Evolutionary conservation across 2,888 invertebrate species (phyloP).

Genomic region (Melinopterus prodromus): DNA sequence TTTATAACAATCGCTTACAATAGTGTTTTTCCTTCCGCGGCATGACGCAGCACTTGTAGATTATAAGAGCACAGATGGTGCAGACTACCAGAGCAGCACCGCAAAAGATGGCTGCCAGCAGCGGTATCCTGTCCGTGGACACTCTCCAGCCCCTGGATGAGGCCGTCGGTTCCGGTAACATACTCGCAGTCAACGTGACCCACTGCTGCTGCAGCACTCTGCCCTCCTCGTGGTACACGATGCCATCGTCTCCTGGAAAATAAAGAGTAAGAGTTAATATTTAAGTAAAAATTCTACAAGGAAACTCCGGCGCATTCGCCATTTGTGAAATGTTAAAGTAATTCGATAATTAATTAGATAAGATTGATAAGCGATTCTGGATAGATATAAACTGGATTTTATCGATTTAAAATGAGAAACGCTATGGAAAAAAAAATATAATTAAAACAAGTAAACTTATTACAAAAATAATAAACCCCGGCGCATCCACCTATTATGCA

Average conservation of each 20-base stretch:
- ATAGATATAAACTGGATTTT: too few species aligned
- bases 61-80: conserved; percentile 69
- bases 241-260: conserved; percentile 55
- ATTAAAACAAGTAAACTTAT: too few species aligned
- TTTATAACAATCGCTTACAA: conserved; percentile 60
- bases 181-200: conserved; percentile 64
- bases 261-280: neutral
- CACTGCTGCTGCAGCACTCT: conserved; percentile 62
- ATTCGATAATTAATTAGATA: too few species aligned
- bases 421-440: too few species aligned
- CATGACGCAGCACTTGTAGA: conserved; percentile 76
- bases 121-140: conserved; percentile 60
- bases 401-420: too few species aligned
- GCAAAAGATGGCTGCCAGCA: conserved; percentile 62
- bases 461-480: too few species aligned
- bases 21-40: conserved; percentile 74
- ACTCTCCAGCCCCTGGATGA: conserved; percentile 60
- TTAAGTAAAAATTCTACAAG: neutral
- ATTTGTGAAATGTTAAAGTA: too few species aligned
- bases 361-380: too few species aligned
- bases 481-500: too few species aligned
- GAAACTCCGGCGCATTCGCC: too few species aligned
- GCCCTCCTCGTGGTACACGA: conserved; percentile 48
- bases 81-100: conserved; percentile 72
- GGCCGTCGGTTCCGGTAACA: conserved; percentile 62